These are phyloP conservation scores for Bubalus kerabau DNA, from an alignment of 2,113 vertebrate species.

Conservation along the genomic window DNA sequence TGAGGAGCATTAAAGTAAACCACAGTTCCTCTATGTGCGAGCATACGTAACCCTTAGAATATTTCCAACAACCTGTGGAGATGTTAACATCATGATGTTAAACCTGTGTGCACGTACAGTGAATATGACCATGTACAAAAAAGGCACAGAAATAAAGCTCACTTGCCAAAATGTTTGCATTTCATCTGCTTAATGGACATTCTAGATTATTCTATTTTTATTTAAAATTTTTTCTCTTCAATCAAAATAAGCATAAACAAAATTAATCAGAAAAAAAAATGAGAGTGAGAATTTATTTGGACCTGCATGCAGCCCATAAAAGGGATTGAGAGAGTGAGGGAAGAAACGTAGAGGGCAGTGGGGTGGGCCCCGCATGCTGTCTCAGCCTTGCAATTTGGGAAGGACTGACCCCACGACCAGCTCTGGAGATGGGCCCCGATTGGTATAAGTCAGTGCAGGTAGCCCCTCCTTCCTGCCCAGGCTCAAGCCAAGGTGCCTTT, in stretches of 20 bases:
- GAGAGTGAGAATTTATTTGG: not conserved
- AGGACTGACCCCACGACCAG: too few relatives aligned
- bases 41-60: not conserved
- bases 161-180: not conserved
- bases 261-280: constrained; percentile 9
- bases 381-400: not conserved
- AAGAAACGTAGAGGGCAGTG: accelerated
- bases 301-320: not conserved
- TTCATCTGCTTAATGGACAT: not conserved
- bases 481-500: not conserved
- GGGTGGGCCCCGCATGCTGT: not conserved
- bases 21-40: not conserved
- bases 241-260: not conserved
- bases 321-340: not conserved
- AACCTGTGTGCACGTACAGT: not conserved
- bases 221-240: not conserved
- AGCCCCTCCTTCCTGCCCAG: not conserved
- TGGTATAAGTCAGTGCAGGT: not conserved
- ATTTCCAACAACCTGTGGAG: not conserved
- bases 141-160: not conserved
- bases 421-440: not conserved
- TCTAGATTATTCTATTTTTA: not conserved
- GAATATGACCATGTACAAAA: not conserved
- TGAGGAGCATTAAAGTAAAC: not conserved
- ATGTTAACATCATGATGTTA: not conserved